phyloP scores from a whole-genome alignment of 2,888 invertebrate genomes.

The Cybosia mesomella region DNA sequence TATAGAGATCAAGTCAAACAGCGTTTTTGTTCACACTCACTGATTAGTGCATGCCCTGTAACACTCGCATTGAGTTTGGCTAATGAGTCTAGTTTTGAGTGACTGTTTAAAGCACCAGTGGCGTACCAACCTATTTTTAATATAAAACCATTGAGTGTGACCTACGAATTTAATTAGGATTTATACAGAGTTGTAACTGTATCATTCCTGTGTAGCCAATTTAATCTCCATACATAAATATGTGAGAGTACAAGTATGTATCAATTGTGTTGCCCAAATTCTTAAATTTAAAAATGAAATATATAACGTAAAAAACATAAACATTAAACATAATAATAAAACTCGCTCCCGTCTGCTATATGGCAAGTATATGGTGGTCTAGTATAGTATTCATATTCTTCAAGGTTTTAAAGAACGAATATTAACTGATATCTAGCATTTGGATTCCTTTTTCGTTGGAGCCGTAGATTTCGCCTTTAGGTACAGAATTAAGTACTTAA shows the following conservation, averaged over 20 bases:
- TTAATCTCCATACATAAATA: background rate
- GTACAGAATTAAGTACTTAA: too few species aligned
- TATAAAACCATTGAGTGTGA: background rate
- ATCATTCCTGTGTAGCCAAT: background rate
- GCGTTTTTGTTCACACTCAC: background rate
- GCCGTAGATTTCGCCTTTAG: too few species aligned
- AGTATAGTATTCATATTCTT: too few species aligned
- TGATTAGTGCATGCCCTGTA: background rate
- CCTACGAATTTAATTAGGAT: conserved; percentile 14
- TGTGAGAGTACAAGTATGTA: background rate
- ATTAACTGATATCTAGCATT: too few species aligned
- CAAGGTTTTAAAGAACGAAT: too few species aligned
- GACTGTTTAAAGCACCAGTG: background rate
- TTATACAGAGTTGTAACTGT: background rate
- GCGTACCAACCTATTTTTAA: background rate
- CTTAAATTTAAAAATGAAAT: too few species aligned
- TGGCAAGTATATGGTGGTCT: too few species aligned
- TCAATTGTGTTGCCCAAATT: background rate
- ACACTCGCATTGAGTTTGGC: background rate
- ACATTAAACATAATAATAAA: too few species aligned
- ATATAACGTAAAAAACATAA: too few species aligned
- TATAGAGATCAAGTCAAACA: background rate
- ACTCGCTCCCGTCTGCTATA: too few species aligned
- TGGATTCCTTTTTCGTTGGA: too few species aligned
- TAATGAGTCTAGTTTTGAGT: background rate